Base-by-base conservation (phyloP, 2,797 vertebrate genomes). In the Odontamblyopus lacepedii region DNA sequence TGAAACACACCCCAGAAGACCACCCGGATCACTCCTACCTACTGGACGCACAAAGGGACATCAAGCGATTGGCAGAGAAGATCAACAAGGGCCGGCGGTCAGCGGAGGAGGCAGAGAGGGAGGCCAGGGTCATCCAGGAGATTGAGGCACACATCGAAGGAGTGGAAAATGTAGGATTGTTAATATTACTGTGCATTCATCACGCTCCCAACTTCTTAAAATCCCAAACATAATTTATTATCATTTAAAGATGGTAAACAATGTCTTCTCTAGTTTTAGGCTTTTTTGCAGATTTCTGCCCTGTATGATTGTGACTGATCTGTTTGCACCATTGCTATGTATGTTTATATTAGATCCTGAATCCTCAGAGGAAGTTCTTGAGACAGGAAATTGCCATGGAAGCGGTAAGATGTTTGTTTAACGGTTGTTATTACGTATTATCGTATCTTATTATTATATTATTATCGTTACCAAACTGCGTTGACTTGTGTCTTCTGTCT, bases 311-410 rank as follows among this genome's bases (percentile, higher is more conserved):
- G 11, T 27, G 44, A 29, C 13, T 29, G 16, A 50, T 50, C 64
- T 48, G 35, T 65, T 65, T 55, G 30, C 50, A 6, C 30, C 26
- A 9, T 51, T 67, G 4, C 51, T 79, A 11, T 75, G 53, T 74
- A 71, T 78, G 63, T 81, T 62, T 78, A 9, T 75, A 5, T 79
- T 81, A 98, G 98, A 98, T 99, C 80, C 94, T 98, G 75, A 96
- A 96, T 73, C 98, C 98, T 0, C 94, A 96, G 84, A 94, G 97
- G 90, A 97, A 95, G 88, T 99, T 99, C 90, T 89, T 99, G 81
- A 95, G 97, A 78, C 98, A 99, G 87, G 98, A 99, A 92, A 99
- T 99, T 94, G 97, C 98, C 48, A 95, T 95, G 86, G 98, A 99
- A 91, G 92, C 95, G 95, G 97, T 99, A 94, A 96, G 96, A 84